Percentiles rank a stretch among this genome's conserved stretches.
Conservation (phyloP, 2,888 invertebrate genomes). For the Drosophila anomelani region DNA sequence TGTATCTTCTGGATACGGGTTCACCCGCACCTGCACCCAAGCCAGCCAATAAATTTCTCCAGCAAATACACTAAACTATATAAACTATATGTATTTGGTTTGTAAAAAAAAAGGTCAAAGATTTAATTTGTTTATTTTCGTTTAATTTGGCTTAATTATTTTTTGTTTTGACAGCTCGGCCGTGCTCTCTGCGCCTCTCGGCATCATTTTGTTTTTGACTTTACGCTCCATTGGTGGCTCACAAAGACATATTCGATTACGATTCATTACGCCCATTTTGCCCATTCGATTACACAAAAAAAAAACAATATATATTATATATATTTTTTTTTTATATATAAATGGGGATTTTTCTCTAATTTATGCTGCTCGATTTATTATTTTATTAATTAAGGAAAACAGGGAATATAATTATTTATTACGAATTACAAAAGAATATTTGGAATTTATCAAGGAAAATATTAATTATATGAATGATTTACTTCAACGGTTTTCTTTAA, state of each 20-base stretch:
- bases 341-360: not conserved
- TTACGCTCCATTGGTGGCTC: conserved; percentile 31
- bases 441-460: too few species aligned
- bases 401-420: not conserved
- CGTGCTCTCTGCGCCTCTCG: conserved; percentile 1
- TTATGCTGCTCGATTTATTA: not conserved
- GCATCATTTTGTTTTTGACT: conserved; percentile 27
- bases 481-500: not conserved
- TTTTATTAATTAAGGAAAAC: too few species aligned
- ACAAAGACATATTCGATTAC: conserved; percentile 31
- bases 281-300: conserved; percentile 25
- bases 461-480: too few species aligned
- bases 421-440: not conserved
- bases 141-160: conserved; percentile 24
- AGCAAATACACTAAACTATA: conserved; percentile 2
- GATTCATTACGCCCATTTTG: conserved; percentile 3
- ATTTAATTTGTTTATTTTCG: conserved; percentile 39
- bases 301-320: conserved; percentile 17
- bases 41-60: conserved; percentile 4
- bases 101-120: conserved; percentile 19
- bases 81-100: not conserved
- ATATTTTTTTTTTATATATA: not conserved
- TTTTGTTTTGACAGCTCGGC: conserved; percentile 30
- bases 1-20: conserved; percentile 44
- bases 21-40: conserved; percentile 56